These are phyloP conservation scores for Thryonomys swinderianus DNA, from an alignment of 2,113 vertebrate species.

Conservation along the genomic window DNA sequence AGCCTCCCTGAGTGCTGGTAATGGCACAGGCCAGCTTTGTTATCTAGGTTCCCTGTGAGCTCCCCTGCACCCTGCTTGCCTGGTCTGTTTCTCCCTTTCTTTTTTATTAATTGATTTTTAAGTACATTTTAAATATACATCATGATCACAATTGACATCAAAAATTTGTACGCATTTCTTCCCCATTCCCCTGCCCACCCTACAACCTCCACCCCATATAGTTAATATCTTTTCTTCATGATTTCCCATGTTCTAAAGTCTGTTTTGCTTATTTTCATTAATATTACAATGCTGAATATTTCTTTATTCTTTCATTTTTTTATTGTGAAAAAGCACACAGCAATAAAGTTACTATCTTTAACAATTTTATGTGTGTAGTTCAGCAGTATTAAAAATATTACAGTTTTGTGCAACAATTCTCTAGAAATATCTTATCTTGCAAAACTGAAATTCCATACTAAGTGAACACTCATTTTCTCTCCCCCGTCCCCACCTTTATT, in stretches of 20 bases:
- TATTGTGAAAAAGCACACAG: background rate
- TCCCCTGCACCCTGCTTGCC: too few relatives aligned
- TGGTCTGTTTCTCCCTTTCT: too few relatives aligned
- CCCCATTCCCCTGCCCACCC: too few relatives aligned
- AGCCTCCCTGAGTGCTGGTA: too few relatives aligned
- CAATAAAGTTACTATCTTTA: background rate
- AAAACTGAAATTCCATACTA: background rate
- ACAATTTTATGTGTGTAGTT: background rate
- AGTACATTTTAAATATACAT: too few relatives aligned
- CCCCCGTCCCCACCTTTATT: background rate
- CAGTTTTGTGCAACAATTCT: background rate
- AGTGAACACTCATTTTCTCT: background rate
- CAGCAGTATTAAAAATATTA: background rate
- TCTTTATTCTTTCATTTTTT: background rate
- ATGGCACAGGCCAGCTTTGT: too few relatives aligned
- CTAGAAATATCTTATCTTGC: background rate
- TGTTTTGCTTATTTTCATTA: background rate
- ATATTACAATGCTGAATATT: background rate
- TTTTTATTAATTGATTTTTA: too few relatives aligned
- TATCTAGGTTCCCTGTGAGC: too few relatives aligned
- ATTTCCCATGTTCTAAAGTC: constrained; percentile 10
- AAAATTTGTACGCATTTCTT: too few relatives aligned
- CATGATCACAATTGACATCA: too few relatives aligned
- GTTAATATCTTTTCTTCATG: constrained; percentile 2
- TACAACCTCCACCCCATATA: too few relatives aligned